Evolutionary conservation across 2,113 vertebrate genomes (phyloP).

Genomic region (Oncorhynchus clarkii): DNA sequence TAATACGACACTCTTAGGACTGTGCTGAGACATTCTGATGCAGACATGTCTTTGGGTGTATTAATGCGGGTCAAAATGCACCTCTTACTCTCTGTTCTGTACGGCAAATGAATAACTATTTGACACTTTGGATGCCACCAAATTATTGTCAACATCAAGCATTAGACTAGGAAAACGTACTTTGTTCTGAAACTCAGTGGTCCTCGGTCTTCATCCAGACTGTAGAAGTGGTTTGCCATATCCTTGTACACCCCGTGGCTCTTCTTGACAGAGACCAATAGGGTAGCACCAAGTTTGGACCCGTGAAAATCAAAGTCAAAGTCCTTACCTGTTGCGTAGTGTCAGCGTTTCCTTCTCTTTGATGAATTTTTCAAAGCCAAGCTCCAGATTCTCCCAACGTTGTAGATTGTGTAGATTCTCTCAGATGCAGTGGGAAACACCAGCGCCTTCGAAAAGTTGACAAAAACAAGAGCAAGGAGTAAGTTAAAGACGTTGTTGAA

Average conservation of each 20-base stretch:
- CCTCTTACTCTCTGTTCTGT: too few species aligned
- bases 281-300: too few species aligned
- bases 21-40: conserved; percentile 5
- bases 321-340: not conserved
- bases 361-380: not conserved
- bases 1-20: not conserved
- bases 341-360: not conserved
- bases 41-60: conserved; percentile 14
- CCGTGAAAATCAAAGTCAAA: not conserved
- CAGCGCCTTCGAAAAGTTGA: conserved; percentile 5
- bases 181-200: too few species aligned
- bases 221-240: too few species aligned
- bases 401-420: not conserved
- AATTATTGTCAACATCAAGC: too few species aligned
- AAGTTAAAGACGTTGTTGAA: conserved; percentile 4
- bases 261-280: too few species aligned
- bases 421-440: not conserved
- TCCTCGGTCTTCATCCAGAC: too few species aligned
- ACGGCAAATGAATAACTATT: too few species aligned
- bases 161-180: too few species aligned
- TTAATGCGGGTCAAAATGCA: not conserved
- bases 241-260: too few species aligned
- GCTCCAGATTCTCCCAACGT: conserved; percentile 15
- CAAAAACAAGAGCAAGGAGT: too few species aligned
- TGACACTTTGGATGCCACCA: too few species aligned